Evolutionary conservation across 2,113 vertebrate species (phyloP).

Genomic region (Microtus montanus): DNA sequence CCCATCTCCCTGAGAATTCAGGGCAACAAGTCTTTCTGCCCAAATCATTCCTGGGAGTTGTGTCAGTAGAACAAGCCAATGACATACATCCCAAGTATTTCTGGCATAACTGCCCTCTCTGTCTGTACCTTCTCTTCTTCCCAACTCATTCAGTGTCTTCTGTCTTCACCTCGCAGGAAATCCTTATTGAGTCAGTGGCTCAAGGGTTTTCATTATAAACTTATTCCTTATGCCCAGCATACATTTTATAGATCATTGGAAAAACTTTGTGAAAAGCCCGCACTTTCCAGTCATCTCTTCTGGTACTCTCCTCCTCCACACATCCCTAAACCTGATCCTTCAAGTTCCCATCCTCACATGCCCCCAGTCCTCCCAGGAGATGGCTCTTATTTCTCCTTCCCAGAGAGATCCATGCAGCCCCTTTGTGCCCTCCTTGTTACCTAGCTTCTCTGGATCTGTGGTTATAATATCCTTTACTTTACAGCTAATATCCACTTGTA

Average conservation of each 20-base stretch:
- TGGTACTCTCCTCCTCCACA: background rate
- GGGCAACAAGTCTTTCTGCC: background rate
- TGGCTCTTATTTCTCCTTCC: too few relatives aligned
- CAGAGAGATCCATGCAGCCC: too few relatives aligned
- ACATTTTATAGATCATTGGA: background rate
- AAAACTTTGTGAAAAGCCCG: too few relatives aligned
- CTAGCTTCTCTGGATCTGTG: too few relatives aligned
- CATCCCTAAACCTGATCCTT: background rate
- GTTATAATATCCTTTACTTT: too few relatives aligned
- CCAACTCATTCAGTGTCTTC: background rate
- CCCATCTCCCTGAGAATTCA: background rate
- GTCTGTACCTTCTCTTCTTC: background rate
- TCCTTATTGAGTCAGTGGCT: background rate
- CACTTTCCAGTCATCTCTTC: background rate
- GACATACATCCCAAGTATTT: background rate
- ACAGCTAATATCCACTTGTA: too few relatives aligned
- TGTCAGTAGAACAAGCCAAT: background rate
- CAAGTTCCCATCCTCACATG: too few relatives aligned
- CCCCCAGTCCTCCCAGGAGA: too few relatives aligned
- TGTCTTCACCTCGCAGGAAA: background rate
- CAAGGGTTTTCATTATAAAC: background rate
- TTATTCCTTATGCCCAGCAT: background rate
- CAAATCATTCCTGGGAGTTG: background rate
- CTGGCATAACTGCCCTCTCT: background rate
- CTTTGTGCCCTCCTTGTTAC: too few relatives aligned